These are phyloP conservation scores for Trematocara marginatum DNA, from an alignment of 2,113 vertebrate species.

Conservation along the genomic window DNA sequence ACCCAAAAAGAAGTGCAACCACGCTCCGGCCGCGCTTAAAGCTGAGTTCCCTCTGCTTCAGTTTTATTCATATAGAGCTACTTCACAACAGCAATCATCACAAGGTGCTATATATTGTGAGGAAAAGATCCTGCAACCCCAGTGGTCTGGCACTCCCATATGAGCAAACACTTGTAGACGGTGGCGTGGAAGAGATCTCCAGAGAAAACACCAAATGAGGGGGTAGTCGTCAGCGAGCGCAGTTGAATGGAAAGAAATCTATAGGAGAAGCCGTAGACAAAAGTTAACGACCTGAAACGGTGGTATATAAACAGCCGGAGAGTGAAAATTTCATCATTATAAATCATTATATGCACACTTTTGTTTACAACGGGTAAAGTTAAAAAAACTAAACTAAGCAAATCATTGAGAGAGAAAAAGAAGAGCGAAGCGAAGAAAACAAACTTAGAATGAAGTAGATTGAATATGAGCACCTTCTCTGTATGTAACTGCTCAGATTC, in stretches of 20 bases:
- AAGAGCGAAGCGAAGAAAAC: neutral
- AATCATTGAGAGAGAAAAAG: neutral
- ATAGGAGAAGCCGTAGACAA: neutral
- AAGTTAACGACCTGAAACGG: neutral
- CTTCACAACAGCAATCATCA: neutral
- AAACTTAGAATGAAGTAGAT: neutral
- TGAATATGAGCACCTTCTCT: neutral
- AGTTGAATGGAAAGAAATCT: neutral
- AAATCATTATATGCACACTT: neutral
- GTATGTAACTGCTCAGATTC: neutral
- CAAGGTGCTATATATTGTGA: neutral
- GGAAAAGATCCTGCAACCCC: neutral
- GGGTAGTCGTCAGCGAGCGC: neutral
- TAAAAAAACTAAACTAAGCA: neutral
- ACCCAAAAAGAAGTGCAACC: neutral
- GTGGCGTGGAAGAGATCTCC: neutral
- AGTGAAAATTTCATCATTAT: neutral
- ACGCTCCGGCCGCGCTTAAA: neutral
- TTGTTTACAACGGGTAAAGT: neutral
- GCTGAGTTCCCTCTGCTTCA: neutral
- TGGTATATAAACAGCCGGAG: neutral
- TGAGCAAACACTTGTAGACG: neutral
- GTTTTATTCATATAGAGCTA: neutral
- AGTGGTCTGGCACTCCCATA: neutral
- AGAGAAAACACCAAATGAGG: neutral